A percentile compares a stretch with the other conserved stretches of the same genome.
phyloP scores from a whole-genome alignment of 2,888 invertebrate genomes.

The Caenorhabditis auriculariae region DNA sequence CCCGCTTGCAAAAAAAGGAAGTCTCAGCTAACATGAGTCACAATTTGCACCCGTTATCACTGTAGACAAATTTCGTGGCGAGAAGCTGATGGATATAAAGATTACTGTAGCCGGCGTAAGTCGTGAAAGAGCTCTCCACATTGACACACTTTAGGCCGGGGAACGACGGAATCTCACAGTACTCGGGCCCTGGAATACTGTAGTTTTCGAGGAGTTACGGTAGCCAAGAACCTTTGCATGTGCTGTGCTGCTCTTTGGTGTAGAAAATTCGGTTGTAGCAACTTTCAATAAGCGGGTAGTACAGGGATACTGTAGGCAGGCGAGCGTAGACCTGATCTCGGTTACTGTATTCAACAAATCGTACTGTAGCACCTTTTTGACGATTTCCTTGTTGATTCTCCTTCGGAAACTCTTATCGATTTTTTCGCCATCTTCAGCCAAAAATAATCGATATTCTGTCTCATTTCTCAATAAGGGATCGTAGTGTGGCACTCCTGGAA shows the following conservation, averaged over 20 bases:
- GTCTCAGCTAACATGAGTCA: background rate
- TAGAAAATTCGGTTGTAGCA: constrained; percentile 60
- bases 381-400: too few relatives aligned
- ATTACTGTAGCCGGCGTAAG: constrained; percentile 21
- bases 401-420: constrained; percentile 1
- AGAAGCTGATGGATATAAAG: constrained; percentile 33
- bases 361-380: too few relatives aligned
- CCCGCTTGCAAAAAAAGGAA: background rate
- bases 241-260: constrained; percentile 29
- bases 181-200: constrained; percentile 37
- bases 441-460: too few relatives aligned
- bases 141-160: constrained; percentile 38
- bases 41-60: constrained; percentile 31
- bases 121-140: constrained; percentile 27
- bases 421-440: too few relatives aligned
- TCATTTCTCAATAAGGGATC: background rate
- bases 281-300: constrained; percentile 54
- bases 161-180: constrained; percentile 37
- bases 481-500: background rate
- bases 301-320: constrained; percentile 44
- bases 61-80: constrained; percentile 24
- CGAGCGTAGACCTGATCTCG: constrained; percentile 30
- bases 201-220: too few relatives aligned
- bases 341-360: too few relatives aligned
- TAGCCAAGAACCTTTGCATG: constrained; percentile 22